Conservation (phyloP, 2,113 vertebrate species). For the Empidonax alnorum region DNA sequence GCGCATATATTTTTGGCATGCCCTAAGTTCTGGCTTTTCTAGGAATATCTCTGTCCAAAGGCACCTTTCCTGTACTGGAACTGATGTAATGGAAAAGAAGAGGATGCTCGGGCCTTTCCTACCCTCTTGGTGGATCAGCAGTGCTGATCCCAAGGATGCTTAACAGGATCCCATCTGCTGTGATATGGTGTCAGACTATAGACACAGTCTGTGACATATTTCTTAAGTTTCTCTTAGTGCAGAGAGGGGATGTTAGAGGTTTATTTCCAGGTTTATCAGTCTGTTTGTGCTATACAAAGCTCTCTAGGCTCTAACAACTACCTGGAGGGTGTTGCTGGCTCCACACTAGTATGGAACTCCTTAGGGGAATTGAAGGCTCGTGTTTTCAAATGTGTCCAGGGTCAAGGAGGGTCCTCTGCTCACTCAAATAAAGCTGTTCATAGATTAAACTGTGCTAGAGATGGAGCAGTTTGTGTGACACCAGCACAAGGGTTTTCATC, state of each 20-base stretch:
- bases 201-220: background rate
- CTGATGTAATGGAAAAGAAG: background rate
- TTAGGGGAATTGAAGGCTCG: background rate
- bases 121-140: background rate
- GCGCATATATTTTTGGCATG: background rate
- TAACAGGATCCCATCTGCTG: constrained; percentile 49
- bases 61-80: background rate
- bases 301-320: background rate
- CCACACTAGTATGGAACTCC: background rate
- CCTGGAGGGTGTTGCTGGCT: background rate
- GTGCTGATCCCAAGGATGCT: background rate
- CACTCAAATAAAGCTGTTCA: background rate
- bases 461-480: background rate
- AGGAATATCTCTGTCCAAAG: background rate
- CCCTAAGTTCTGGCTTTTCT: background rate
- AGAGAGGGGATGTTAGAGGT: background rate
- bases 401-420: background rate
- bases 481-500: background rate
- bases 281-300: background rate
- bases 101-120: background rate
- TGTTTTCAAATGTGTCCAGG: background rate
- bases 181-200: constrained; percentile 21
- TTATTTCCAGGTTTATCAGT: background rate
- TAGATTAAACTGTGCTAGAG: background rate
- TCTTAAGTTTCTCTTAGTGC: background rate